Base-by-base conservation (phyloP, 1,140 invertebrate species). In the Plutomurus gul region DNA sequence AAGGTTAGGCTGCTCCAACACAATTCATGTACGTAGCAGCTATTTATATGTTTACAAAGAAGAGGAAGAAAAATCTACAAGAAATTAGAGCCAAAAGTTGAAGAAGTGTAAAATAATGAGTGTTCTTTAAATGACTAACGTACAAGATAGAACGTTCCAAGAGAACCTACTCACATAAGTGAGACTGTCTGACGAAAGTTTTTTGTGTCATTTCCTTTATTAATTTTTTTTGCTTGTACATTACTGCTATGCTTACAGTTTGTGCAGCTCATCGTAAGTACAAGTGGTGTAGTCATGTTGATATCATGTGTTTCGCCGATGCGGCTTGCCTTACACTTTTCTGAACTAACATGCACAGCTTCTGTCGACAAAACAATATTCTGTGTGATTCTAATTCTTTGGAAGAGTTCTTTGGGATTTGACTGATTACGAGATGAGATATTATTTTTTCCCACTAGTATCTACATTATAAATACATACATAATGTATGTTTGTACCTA, bases 141-240 rank as follows among this genome's bases (percentile, higher is more conserved):
- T 72, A 39, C 60, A 27, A 72, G n/a, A 43, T 43, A 10, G n/a
- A 43, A 43, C 40, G 36, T 43, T 40, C 40, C 39, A 72, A 72
- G 36, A 25, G 10, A 30, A 27, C 8, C 6, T 72, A 25, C 70
- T 40, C 36, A 30, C 27, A 25, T 65, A 30, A 27, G 36, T 30
- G 25, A 65, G 30, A n/a, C 16, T 65, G 25, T 33, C 22, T 33
- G 56, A 65, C 40, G 70, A n/a, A n/a, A n/a, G n/a, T 39, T 72
- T 72, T 72, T 72, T 72, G 36, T 72, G 37, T 72, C 70, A 72
- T 72, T 72, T 72, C 70, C 70, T 72, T 72, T 72, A 72, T 72
- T 72, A 72, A 72, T 37, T 72, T 72, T 72, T 72, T 72, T 16
- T 72, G 30, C 22, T 11, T n/a, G 46, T 56, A 56, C 20, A 51